Conservation (phyloP, 2,888 invertebrate genomes). For the Eupithecia centaureata region DNA sequence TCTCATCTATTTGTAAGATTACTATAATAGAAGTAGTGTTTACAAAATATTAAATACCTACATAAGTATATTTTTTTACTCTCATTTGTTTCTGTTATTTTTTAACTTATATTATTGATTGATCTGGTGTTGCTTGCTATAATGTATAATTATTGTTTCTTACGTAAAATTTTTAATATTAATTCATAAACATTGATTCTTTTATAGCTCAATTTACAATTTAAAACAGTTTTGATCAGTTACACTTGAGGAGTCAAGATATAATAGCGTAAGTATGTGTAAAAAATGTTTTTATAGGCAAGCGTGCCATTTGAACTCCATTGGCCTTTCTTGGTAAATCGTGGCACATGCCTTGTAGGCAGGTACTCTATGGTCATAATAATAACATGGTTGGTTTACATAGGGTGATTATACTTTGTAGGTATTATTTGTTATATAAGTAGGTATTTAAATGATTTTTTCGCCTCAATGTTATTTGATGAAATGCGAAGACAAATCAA, state of each 20-base stretch:
- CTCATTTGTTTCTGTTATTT: no score
- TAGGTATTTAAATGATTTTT: no score
- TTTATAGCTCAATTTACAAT: conserved; percentile 9
- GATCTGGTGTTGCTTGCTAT: no score
- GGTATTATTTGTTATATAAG: background rate
- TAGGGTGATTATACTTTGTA: conserved; percentile 11
- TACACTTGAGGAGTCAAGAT: conserved; percentile 8
- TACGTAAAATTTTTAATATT: no score
- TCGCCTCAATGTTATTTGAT: background rate
- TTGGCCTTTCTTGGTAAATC: conserved; percentile 28
- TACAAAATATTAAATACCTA: no score
- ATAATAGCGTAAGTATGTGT: conserved; percentile 5
- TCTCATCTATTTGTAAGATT: no score
- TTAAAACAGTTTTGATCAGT: conserved; percentile 7
- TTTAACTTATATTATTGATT: background rate
- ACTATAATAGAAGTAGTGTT: no score
- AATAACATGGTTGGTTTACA: conserved; percentile 3
- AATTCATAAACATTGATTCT: conserved; percentile 9
- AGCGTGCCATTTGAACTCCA: conserved; percentile 47
- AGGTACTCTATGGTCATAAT: conserved; percentile 6
- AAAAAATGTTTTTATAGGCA: conserved; percentile 48
- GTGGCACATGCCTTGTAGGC: conserved; percentile 33
- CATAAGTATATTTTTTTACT: no score
- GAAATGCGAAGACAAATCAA: background rate
- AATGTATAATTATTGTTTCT: no score